Percentiles rank a stretch among this genome's conserved stretches.
Conservation (phyloP, 2,113 vertebrate genomes). For the Chaetorhynchus papuensis region DNA sequence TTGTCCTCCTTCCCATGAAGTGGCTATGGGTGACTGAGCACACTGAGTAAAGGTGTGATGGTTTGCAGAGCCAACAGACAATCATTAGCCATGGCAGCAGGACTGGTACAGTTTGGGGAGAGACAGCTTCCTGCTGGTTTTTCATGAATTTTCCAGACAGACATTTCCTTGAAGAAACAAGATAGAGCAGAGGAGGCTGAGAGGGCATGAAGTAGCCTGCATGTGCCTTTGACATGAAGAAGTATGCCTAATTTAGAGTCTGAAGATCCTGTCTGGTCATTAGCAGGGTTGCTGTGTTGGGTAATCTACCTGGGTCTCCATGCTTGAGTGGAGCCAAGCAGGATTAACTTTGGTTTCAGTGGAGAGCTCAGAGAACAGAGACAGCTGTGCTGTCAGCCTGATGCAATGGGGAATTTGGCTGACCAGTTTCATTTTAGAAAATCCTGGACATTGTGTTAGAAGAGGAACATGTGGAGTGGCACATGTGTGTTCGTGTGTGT, state of each 20-base stretch:
- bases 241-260: not conserved
- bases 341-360: not conserved
- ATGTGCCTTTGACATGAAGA: not conserved
- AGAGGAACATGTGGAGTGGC: not conserved
- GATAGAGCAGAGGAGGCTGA: not conserved
- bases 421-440: not conserved
- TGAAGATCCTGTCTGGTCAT: not conserved
- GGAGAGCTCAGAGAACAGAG: not conserved
- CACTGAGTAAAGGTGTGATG: not conserved
- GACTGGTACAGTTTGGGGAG: not conserved
- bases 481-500: not conserved
- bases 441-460: not conserved
- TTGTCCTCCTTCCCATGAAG: not conserved
- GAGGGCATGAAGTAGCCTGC: not conserved
- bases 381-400: not conserved
- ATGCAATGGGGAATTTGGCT: not conserved
- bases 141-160: not conserved
- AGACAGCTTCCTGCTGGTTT: not conserved
- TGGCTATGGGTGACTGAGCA: not conserved
- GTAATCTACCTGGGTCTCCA: not conserved
- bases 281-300: not conserved
- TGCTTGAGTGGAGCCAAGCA: not conserved
- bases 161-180: not conserved
- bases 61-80: not conserved
- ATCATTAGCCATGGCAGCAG: not conserved